Evolutionary conservation across 2,113 vertebrate species (phyloP).

Genomic region (Axis porcinus): DNA sequence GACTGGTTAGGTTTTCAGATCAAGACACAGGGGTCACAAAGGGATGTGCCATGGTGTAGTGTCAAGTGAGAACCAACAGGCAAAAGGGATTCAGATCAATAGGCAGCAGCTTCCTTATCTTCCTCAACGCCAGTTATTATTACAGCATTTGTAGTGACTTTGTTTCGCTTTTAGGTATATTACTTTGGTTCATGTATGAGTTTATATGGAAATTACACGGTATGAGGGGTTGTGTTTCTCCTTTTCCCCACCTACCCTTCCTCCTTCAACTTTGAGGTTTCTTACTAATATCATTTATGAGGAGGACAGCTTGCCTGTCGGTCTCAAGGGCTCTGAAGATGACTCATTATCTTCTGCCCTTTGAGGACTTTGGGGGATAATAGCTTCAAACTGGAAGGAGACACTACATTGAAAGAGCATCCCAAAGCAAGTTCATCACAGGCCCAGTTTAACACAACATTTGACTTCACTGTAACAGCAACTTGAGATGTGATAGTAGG

Average conservation of each 20-base stretch:
- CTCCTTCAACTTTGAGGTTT: not conserved
- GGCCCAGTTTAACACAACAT: not conserved
- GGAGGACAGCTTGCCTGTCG: not conserved
- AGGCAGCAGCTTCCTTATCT: constrained; percentile 18
- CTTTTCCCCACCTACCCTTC: not conserved
- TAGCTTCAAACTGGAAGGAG: constrained; percentile 36
- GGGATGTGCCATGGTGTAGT: not conserved
- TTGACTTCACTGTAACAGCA: not conserved
- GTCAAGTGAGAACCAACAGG: constrained; percentile 12
- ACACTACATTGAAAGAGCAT: not conserved
- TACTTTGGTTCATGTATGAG: not conserved
- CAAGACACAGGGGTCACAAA: constrained; percentile 38
- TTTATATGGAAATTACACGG: not conserved
- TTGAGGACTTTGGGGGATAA: not conserved
- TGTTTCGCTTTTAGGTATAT: constrained; percentile 10
- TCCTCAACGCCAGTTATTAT: not conserved
- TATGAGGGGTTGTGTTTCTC: not conserved
- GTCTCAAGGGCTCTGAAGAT: not conserved
- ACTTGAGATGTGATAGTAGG: not conserved
- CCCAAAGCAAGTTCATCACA: not conserved
- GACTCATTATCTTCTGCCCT: constrained; percentile 14
- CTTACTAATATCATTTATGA: not conserved
- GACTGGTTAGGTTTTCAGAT: constrained; percentile 46
- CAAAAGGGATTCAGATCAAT: constrained; percentile 35
- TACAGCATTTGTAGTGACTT: not conserved